A percentile compares a stretch with the other conserved stretches of the same genome.
These are phyloP conservation scores for Pissodes strobi DNA, from an alignment of 1,140 invertebrate genomes.

Conservation along the genomic window DNA sequence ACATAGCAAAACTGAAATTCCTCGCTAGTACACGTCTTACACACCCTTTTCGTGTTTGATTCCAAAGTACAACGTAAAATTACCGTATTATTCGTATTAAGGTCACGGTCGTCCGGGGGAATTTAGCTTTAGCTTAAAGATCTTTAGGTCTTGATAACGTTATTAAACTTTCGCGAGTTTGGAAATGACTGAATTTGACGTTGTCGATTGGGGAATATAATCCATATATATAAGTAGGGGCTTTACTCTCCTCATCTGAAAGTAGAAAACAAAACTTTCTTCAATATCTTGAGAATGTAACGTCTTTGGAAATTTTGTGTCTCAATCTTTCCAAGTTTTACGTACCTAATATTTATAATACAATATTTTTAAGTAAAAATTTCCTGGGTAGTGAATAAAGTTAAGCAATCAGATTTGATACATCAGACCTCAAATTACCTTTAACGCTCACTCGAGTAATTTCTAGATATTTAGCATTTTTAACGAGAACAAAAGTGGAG, in stretches of 20 bases:
- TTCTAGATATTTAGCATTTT: too few species aligned
- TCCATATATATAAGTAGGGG: background rate
- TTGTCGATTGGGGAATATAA: conserved; percentile 4
- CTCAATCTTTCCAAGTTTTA: too few species aligned
- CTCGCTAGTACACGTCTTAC: background rate
- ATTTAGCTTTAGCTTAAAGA: conserved; percentile 7
- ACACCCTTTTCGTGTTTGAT: conserved; percentile 21
- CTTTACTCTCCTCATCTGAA: background rate
- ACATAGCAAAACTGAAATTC: background rate
- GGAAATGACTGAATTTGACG: conserved; percentile 15
- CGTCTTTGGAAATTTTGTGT: too few species aligned
- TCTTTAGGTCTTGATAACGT: conserved; percentile 9
- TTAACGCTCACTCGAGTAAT: too few species aligned
- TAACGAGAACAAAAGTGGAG: too few species aligned
- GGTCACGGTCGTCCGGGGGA: conserved; percentile 8
- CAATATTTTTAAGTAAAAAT: too few species aligned
- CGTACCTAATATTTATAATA: too few species aligned
- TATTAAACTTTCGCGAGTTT: conserved; percentile 18
- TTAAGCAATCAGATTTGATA: too few species aligned
- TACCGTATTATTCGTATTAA: conserved; percentile 16
- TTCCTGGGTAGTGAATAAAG: too few species aligned
- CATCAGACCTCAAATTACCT: too few species aligned
- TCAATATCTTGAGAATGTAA: too few species aligned
- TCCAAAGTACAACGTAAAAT: conserved; percentile 10
- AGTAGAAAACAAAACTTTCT: too few species aligned